These are phyloP conservation scores for Aplochiton taeniatus DNA, from an alignment of 2,797 vertebrate species.

Conservation along the genomic window DNA sequence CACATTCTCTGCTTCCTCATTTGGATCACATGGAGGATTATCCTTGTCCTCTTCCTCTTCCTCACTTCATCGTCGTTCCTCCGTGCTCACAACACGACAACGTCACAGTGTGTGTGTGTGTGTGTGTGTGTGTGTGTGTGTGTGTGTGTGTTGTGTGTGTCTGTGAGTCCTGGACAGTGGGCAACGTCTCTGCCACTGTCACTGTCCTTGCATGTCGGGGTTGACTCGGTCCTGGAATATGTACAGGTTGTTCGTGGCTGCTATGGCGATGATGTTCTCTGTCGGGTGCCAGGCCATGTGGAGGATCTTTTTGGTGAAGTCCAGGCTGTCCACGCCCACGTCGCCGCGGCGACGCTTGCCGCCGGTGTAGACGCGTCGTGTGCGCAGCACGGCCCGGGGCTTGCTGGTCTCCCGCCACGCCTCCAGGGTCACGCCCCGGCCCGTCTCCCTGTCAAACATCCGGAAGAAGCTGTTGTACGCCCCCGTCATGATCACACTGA, in stretches of 20 bases:
- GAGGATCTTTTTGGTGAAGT: constrained; percentile 98
- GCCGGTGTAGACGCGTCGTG: constrained; percentile 87
- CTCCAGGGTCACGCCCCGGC: constrained; percentile 92
- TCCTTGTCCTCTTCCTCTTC: too few relatives aligned
- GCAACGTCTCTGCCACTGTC: constrained; percentile 38
- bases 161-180: not conserved
- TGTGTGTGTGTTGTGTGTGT: constrained; percentile 17
- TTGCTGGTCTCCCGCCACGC: constrained; percentile 95
- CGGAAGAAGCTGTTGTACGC: constrained; percentile 98
- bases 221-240: constrained; percentile 95
- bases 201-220: constrained; percentile 66
- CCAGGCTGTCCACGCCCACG: constrained; percentile 94
- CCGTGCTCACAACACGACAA: constrained; percentile 22
- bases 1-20: too few relatives aligned
- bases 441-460: constrained; percentile 97
- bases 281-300: constrained; percentile 98
- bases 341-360: constrained; percentile 91
- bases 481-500: constrained; percentile 97
- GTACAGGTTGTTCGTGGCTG: constrained; percentile 99
- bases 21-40: too few relatives aligned
- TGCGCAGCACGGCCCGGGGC: constrained; percentile 90
- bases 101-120: constrained; percentile 22
- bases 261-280: constrained; percentile 98
- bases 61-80: constrained; percentile 14
- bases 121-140: constrained; percentile 18